These are phyloP conservation scores for Phataginus tetradactyla DNA, from an alignment of 2,797 vertebrate species.

Conservation along the genomic window DNA sequence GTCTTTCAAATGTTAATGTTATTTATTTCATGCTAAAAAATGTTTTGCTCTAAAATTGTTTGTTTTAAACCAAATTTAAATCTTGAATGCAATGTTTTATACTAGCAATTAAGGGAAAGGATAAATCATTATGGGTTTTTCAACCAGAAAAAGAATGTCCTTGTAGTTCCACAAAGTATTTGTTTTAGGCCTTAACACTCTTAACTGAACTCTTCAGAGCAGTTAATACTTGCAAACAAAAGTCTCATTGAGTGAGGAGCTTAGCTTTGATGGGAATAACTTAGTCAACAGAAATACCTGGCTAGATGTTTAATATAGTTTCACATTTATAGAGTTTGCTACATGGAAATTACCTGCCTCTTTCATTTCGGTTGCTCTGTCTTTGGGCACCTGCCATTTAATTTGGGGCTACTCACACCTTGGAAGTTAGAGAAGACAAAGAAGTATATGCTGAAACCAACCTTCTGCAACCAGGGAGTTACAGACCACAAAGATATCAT, in stretches of 20 bases:
- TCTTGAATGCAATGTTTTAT: background rate
- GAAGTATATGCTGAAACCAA: background rate
- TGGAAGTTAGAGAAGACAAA: constrained; percentile 13
- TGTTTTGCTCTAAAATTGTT: background rate
- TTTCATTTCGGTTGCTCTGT: background rate
- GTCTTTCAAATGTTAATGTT: background rate
- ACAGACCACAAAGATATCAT: background rate
- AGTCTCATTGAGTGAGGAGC: background rate
- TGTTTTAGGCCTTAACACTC: background rate
- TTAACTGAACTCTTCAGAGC: background rate
- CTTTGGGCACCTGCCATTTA: background rate
- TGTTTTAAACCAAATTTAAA: background rate
- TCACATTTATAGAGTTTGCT: background rate
- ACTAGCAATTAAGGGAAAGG: background rate
- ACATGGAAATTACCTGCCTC: background rate
- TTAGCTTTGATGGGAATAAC: background rate
- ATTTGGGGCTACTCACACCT: background rate
- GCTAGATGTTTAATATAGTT: background rate
- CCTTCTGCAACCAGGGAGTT: background rate
- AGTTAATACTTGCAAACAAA: background rate
- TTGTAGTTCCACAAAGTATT: background rate
- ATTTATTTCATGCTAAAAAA: background rate
- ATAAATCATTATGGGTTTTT: background rate
- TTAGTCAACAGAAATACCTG: background rate
- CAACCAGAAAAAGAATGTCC: background rate